These are phyloP conservation scores for Tridacna crocea DNA, from an alignment of 2,888 invertebrate genomes.

Conservation along the genomic window DNA sequence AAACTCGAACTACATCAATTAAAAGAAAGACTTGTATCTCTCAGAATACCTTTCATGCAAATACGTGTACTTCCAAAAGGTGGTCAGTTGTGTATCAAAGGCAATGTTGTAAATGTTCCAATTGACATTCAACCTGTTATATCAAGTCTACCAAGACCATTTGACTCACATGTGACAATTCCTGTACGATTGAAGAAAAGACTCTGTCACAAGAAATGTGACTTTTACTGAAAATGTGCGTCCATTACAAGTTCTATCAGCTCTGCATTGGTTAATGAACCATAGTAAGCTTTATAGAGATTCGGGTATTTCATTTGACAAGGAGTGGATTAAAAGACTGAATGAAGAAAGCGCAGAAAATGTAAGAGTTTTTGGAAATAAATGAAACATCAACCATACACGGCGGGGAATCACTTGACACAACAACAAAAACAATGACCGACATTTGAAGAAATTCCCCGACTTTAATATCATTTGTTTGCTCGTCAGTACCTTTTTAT, in stretches of 20 bases:
- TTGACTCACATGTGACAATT: conserved; percentile 54
- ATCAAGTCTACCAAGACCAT: conserved; percentile 31
- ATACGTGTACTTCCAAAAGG: conserved; percentile 50
- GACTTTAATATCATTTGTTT: too few species aligned
- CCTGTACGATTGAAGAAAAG: conserved; percentile 61
- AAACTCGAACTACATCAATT: not conserved
- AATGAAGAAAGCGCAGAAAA: conserved; percentile 16
- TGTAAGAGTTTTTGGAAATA: conserved; percentile 24
- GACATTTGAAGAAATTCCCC: too few species aligned
- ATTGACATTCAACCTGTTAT: conserved; percentile 59
- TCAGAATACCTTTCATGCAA: conserved; percentile 37
- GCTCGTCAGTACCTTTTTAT: too few species aligned
- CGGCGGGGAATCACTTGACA: too few species aligned
- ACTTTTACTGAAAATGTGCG: conserved; percentile 57
- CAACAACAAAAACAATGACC: too few species aligned
- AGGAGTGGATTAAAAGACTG: conserved; percentile 35
- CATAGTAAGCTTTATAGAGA: conserved; percentile 50
- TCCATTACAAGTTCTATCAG: conserved; percentile 46
- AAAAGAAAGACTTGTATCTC: conserved; percentile 20
- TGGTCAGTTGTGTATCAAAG: conserved; percentile 57
- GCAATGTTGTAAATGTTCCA: conserved; percentile 66
- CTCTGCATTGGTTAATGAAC: conserved; percentile 54
- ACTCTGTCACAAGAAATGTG: conserved; percentile 42
- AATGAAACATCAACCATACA: not conserved
- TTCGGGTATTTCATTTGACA: conserved; percentile 46